phyloP scores from a whole-genome alignment of 2,888 invertebrate genomes.

The Clunio marinus region DNA sequence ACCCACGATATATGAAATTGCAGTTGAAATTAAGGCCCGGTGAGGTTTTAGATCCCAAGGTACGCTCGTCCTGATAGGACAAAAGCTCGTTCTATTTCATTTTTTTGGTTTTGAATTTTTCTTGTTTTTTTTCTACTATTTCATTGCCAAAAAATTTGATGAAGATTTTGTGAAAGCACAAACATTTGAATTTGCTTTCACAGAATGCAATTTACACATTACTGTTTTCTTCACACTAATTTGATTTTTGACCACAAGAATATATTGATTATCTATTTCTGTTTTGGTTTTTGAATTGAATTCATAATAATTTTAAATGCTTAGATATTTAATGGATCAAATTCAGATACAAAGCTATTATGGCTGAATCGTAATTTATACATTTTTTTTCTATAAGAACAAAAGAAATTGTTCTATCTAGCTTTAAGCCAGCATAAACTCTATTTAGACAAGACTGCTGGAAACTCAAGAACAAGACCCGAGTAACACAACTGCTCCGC shows the following conservation, averaged over 20 bases:
- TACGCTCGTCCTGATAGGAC: conserved; percentile 51
- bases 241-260: conserved; percentile 11
- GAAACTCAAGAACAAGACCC: no score
- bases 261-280: no score
- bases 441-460: no score
- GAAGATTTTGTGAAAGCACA: background rate
- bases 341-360: no score
- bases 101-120: conserved; percentile 21
- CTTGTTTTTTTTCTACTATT: background rate
- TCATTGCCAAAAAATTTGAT: background rate
- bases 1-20: conserved; percentile 41
- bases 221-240: background rate
- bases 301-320: no score
- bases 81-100: conserved; percentile 13
- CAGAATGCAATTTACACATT: background rate
- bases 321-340: no score
- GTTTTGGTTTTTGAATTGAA: no score
- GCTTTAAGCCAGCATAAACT: no score
- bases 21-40: conserved; percentile 68
- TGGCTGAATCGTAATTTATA: no score
- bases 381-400: no score
- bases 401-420: no score
- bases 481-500: no score
- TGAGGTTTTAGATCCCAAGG: conserved; percentile 72
- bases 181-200: background rate